Evolutionary conservation across 2,888 invertebrate genomes (phyloP).

Genomic region (Molanna angustata): DNA sequence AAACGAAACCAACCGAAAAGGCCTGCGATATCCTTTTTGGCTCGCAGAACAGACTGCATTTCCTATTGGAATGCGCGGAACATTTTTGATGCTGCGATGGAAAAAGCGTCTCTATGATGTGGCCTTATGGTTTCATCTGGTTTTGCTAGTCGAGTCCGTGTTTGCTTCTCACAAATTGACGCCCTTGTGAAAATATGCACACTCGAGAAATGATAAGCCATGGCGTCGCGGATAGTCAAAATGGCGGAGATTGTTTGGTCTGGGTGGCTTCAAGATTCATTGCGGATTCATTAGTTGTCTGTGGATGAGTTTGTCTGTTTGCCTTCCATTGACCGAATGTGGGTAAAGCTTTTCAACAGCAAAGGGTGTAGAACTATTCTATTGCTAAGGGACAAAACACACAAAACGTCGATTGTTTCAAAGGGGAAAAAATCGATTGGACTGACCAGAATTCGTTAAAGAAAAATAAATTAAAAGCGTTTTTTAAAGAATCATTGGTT

Average conservation of each 20-base stretch:
- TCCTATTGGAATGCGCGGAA: too few species aligned
- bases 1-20: background rate
- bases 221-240: background rate
- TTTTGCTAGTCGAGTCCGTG: background rate
- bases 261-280: conserved; percentile 3
- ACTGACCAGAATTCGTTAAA: too few species aligned
- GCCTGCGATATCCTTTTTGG: background rate
- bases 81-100: background rate
- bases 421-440: too few species aligned
- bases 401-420: too few species aligned
- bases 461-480: too few species aligned
- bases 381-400: too few species aligned
- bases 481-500: too few species aligned
- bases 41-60: too few species aligned
- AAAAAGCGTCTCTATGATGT: too few species aligned
- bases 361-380: too few species aligned
- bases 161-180: conserved; percentile 12
- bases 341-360: background rate
- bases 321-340: background rate
- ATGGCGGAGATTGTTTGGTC: conserved; percentile 7
- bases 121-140: background rate
- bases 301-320: conserved; percentile 9
- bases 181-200: conserved; percentile 8
- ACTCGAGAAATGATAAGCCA: conserved; percentile 6
- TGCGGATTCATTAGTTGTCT: background rate